Evolutionary conservation across 2,888 invertebrate genomes (phyloP), one percentile per base, ranked within the genome.

Genomic region (Callyntrura sp.): DNA sequence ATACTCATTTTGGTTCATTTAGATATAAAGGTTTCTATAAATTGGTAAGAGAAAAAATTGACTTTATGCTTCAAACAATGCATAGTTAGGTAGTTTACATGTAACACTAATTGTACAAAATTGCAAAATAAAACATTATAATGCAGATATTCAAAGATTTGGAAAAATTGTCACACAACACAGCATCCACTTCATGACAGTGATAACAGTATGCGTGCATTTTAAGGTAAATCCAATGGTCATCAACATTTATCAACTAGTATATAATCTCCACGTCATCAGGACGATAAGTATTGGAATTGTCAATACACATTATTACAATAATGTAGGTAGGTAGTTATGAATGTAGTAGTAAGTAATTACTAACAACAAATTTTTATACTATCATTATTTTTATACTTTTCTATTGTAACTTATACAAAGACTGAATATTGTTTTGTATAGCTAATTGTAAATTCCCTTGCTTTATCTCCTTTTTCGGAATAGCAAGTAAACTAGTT

Each of bases 401-500:
- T 1, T 20, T 62, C 12, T 62, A 57, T n/a, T n/a, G n/a, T 20
- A 62, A 23, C 12, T 79, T 79, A 25, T 82, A 48, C 48, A 65
- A 76, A 70, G 20, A 35, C n/a, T 84, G 3, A 48, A 48, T 65
- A 28, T 11, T 28, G 25, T 5, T 20, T 5, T 43, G 57, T 51
- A 20, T 76, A 23, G 48, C 14, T 28, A 78, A 78, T 28, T 35
- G 55, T 8, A 17, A 76, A 76, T 45, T 35, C n/a, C 12, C 76
- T 76, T 25, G 28, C 76, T 55, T 76, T 3, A 8, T 4, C 8
- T n/a, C 35, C 6, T 35, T 35, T 35, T 4, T 6, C 2, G 35
- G 6, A 35, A 0, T 60, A 85, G 78, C 85, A 70, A 57, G 70
- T 23, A 84, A 88, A 85, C 84, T 90, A 85, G 90, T 87, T 60